Conservation (phyloP, 1,140 invertebrate species). For the Drosophila pallidifrons region DNA sequence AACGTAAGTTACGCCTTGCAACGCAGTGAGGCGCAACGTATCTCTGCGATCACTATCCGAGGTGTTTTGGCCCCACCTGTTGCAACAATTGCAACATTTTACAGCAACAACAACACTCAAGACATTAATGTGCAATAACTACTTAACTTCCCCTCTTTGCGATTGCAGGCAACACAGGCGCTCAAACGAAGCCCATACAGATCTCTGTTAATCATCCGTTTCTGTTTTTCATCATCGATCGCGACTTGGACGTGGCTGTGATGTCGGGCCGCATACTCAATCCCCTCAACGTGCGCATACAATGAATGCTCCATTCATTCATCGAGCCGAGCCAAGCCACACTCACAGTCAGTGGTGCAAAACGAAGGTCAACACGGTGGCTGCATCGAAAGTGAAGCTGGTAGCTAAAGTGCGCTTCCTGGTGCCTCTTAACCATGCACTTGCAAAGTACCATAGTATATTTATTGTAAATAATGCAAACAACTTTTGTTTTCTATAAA, state of each 20-base stretch:
- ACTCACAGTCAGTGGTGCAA: slow-evolving; percentile 30
- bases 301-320: slow-evolving; percentile 69
- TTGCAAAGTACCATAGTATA: slow-evolving; percentile 35
- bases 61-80: slow-evolving; percentile 60
- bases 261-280: slow-evolving; percentile 93
- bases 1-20: slow-evolving; percentile 85
- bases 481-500: slow-evolving; percentile 51
- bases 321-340: too few relatives aligned
- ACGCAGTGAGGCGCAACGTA: slow-evolving; percentile 68
- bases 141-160: slow-evolving; percentile 55
- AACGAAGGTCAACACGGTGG: slow-evolving; percentile 59
- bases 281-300: slow-evolving; percentile 91
- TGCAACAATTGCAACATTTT: not conserved
- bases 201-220: slow-evolving; percentile 92
- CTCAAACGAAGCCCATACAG: slow-evolving; percentile 86
- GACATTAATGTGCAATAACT: slow-evolving; percentile 60
- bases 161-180: slow-evolving; percentile 76
- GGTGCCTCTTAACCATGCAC: slow-evolving; percentile 36
- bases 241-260: slow-evolving; percentile 90
- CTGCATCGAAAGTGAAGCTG: slow-evolving; percentile 64
- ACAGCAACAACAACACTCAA: slow-evolving; percentile 24
- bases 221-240: slow-evolving; percentile 92
- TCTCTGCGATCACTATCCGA: slow-evolving; percentile 26
- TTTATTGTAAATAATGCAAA: slow-evolving; percentile 60
- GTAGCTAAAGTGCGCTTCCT: slow-evolving; percentile 36